Base-by-base conservation (phyloP, 1,140 invertebrate species). In the Nomia melanderi region DNA sequence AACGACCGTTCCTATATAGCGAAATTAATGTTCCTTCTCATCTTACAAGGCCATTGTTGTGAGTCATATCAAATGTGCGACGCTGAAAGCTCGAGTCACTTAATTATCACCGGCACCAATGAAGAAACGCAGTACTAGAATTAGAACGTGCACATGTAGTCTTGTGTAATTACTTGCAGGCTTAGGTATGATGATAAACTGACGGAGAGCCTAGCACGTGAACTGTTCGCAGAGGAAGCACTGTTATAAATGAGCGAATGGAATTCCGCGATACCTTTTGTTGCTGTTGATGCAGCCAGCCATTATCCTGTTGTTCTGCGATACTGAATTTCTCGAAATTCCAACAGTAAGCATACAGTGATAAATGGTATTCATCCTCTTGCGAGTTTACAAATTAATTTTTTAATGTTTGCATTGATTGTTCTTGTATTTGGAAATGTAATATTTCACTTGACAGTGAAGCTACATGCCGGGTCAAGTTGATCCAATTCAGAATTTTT, bases 1-100 rank as follows among this genome's bases (percentile, higher is more conserved):
- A 63, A 70, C 50, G 75, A 72, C 69, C 83, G 31, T 23, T 50
- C 39, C 82, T 82, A 57, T 60, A n/a, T 62, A 77, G 65, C 54
- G 59, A 39, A 85, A 79, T 85, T 85, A 79, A 74, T 85, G 67
- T 57, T 65, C 64, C 50, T 29, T 23, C 70, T 57, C 47, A 17
- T 73, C 56, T 72, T 82, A 80, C 33, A 9, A 7, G 63, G 56
- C 33, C 44, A 78, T 77, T 82, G 53, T 64, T 64, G 53, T 17
- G n/a, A 31, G 23, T 20, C 63, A 65, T 65, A 83, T 83, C 76
- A 73, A 54, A 74, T 17, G 33, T 47, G 41, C 56, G 63, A 36
- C 12, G 59, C 31, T 36, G 65, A 73, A 73, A 69, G 47, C 57
- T 20, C 67, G 60, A 78, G 70, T 78, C 63, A 78, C 74, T 78